phyloP scores from a whole-genome alignment of 2,797 vertebrate species.

The Hybognathus amarus region DNA sequence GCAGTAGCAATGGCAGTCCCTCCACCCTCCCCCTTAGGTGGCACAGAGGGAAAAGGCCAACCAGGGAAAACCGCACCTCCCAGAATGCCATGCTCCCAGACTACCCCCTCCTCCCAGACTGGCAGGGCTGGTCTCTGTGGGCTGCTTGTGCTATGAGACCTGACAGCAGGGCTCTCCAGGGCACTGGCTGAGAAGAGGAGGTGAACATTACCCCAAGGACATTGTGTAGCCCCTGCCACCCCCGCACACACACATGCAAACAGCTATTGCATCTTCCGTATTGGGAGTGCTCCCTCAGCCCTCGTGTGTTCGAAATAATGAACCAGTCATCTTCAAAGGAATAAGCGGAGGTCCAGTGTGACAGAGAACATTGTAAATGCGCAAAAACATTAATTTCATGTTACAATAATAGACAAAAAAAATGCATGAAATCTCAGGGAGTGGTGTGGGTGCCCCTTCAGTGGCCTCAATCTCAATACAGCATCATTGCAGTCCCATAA shows the following conservation, averaged over 20 bases:
- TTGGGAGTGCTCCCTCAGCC: background rate
- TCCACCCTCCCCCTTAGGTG: constrained; percentile 50
- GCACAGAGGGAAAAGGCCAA: constrained; percentile 78
- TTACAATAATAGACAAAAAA: background rate
- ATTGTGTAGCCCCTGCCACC: constrained; percentile 37
- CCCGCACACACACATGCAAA: constrained; percentile 29
- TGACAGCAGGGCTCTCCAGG: constrained; percentile 82
- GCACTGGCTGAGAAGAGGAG: constrained; percentile 65
- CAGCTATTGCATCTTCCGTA: constrained; percentile 11
- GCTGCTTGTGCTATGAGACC: constrained; percentile 76
- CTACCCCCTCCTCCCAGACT: constrained; percentile 66
- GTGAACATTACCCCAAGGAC: constrained; percentile 54
- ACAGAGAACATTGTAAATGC: background rate
- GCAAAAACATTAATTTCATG: background rate
- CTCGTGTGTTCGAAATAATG: background rate
- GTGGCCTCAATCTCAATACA: background rate
- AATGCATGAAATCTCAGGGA: background rate
- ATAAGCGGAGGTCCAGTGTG: background rate
- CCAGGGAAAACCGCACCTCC: constrained; percentile 77
- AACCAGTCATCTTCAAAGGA: background rate
- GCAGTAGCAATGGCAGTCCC: constrained; percentile 68
- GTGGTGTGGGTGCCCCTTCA: background rate
- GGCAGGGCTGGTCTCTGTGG: constrained; percentile 75
- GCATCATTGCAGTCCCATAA: constrained; percentile 1
- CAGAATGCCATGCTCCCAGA: constrained; percentile 74